phyloP scores from a whole-genome alignment of 2,888 invertebrate genomes.

The Drosophila anceps region DNA sequence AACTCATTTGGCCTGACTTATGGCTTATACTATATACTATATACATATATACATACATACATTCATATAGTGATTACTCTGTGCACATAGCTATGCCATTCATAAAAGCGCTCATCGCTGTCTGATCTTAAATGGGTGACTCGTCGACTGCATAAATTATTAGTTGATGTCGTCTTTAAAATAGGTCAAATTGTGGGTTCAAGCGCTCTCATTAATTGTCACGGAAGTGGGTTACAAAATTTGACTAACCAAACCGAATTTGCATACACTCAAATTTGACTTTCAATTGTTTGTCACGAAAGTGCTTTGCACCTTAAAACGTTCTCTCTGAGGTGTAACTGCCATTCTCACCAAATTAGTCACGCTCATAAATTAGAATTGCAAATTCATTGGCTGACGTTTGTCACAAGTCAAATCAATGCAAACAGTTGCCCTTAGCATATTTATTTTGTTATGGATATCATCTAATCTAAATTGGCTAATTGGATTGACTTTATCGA shows the following conservation, averaged over 20 bases:
- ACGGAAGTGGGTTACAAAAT: conserved; percentile 28
- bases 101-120: conserved; percentile 26
- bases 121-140: conserved; percentile 28
- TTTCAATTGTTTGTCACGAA: neutral
- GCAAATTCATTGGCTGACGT: conserved; percentile 39
- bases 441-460: conserved; percentile 43
- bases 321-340: neutral
- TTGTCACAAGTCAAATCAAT: conserved; percentile 43
- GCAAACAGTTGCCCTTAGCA: conserved; percentile 44
- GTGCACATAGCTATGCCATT: conserved; percentile 30
- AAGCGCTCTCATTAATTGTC: conserved; percentile 42
- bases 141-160: conserved; percentile 43
- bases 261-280: neutral
- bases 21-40: conserved; percentile 10
- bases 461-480: conserved; percentile 52
- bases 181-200: conserved; percentile 62
- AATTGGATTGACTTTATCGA: conserved; percentile 41
- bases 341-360: neutral
- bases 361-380: neutral
- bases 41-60: neutral
- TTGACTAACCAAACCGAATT: neutral
- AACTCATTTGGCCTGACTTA: conserved; percentile 53
- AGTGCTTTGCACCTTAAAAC: neutral
- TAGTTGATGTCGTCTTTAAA: conserved; percentile 26
- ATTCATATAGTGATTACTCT: neutral